Conservation (phyloP, 1,140 invertebrate species). For the Nephotettix cincticeps region DNA sequence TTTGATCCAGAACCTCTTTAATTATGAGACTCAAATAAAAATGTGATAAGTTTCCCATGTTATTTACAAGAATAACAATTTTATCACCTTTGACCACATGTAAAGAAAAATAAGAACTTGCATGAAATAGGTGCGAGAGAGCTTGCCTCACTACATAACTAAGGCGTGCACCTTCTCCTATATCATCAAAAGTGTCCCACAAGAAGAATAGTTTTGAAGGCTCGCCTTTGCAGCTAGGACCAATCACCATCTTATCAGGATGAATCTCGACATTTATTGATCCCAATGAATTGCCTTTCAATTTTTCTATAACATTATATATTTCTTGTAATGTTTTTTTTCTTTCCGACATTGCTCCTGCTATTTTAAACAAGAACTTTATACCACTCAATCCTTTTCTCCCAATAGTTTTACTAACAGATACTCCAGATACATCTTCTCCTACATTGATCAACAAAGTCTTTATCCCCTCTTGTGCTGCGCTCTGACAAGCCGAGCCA, state of each 20-base stretch:
- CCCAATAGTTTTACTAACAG: constrained; percentile 47
- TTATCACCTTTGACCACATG: neutral
- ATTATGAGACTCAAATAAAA: constrained; percentile 1
- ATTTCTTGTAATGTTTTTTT: constrained; percentile 53
- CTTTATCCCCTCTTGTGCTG: constrained; percentile 50
- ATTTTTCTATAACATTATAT: constrained; percentile 41
- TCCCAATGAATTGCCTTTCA: constrained; percentile 35
- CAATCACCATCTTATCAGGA: neutral
- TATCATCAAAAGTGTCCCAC: neutral
- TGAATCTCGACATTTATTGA: neutral
- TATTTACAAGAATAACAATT: constrained; percentile 13
- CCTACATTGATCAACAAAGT: constrained; percentile 43
- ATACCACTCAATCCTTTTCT: constrained; percentile 60
- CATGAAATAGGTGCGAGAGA: neutral
- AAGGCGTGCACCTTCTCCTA: neutral
- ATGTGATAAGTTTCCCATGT: neutral
- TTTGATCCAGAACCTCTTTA: neutral
- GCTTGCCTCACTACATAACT: neutral
- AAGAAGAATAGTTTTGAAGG: neutral
- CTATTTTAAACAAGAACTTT: constrained; percentile 63
- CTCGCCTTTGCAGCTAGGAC: neutral
- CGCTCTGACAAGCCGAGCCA: constrained; percentile 56
- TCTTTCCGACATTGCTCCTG: constrained; percentile 65
- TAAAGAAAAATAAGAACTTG: constrained; percentile 3
- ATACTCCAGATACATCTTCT: constrained; percentile 52